phyloP scores from a whole-genome alignment of 2,888 invertebrate species.

The Mesorhabditis spiculigera region DNA sequence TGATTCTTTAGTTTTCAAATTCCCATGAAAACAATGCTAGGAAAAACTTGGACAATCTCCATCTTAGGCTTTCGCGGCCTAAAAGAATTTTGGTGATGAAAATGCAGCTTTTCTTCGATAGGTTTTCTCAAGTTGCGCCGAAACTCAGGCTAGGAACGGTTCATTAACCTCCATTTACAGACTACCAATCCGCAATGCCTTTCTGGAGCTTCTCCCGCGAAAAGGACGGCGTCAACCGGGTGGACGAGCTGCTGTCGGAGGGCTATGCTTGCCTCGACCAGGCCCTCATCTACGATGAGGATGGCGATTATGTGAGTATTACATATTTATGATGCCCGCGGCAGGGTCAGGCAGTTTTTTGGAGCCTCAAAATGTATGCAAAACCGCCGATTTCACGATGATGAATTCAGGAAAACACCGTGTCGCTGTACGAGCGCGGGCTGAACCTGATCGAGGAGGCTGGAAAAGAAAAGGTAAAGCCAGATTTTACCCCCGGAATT shows the following conservation, averaged over 20 bases:
- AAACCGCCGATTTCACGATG: not conserved
- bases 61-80: too few relatives aligned
- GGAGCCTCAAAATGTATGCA: not conserved
- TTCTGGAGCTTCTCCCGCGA: not conserved
- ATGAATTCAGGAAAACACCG: constrained; percentile 39
- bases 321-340: not conserved
- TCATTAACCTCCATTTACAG: too few relatives aligned
- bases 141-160: too few relatives aligned
- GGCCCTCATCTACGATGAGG: constrained; percentile 54
- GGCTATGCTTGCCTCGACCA: constrained; percentile 56
- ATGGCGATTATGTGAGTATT: constrained; percentile 37
- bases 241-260: constrained; percentile 44
- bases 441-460: constrained; percentile 67
- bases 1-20: too few relatives aligned
- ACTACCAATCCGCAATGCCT: not conserved
- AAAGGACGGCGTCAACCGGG: constrained; percentile 8
- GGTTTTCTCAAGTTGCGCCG: too few relatives aligned
- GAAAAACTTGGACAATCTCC: too few relatives aligned
- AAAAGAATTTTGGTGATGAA: too few relatives aligned
- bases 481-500: not conserved
- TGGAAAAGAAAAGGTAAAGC: constrained; percentile 28
- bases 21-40: too few relatives aligned
- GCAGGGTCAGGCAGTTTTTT: not conserved
- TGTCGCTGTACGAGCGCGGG: constrained; percentile 66
- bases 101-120: too few relatives aligned